Conservation (phyloP, 2,888 invertebrate species). For the Glyphotaelius pellucidus region DNA sequence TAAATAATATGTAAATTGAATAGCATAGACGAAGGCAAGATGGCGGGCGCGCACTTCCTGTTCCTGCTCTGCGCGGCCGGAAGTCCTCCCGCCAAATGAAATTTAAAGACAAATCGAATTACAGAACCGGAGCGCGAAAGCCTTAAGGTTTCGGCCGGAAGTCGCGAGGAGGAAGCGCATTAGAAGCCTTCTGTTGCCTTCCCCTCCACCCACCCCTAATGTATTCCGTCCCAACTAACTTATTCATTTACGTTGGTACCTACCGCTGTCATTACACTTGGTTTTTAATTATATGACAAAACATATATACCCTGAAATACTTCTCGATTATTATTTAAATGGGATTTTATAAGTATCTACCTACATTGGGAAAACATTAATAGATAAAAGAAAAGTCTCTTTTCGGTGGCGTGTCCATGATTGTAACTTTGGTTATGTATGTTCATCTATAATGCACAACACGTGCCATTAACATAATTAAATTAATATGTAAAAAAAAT, state of each 20-base stretch:
- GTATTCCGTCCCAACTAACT: background rate
- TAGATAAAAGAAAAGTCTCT: no score
- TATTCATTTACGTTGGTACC: background rate
- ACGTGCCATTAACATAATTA: no score
- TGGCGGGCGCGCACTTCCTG: conserved; percentile 55
- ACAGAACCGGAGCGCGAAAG: conserved; percentile 42
- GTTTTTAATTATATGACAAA: background rate
- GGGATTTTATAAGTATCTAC: no score
- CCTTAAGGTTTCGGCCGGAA: conserved; percentile 33
- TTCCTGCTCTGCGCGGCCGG: conserved; percentile 47
- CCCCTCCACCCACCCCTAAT: background rate
- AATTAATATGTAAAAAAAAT: no score
- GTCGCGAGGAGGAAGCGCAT: conserved; percentile 10
- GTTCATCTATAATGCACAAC: no score
- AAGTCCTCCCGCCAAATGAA: conserved; percentile 61
- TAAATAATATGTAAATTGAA: background rate
- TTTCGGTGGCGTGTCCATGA: no score
- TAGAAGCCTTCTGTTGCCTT: conserved; percentile 4
- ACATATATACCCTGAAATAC: no score
- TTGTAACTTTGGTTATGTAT: no score
- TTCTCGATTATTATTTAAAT: no score
- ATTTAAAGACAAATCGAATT: conserved; percentile 66
- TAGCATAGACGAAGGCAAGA: conserved; percentile 17
- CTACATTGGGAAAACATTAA: no score
- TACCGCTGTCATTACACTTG: background rate